These are phyloP conservation scores for Pipistrellus nathusii DNA, from an alignment of 2,797 vertebrate species.

Conservation along the genomic window DNA sequence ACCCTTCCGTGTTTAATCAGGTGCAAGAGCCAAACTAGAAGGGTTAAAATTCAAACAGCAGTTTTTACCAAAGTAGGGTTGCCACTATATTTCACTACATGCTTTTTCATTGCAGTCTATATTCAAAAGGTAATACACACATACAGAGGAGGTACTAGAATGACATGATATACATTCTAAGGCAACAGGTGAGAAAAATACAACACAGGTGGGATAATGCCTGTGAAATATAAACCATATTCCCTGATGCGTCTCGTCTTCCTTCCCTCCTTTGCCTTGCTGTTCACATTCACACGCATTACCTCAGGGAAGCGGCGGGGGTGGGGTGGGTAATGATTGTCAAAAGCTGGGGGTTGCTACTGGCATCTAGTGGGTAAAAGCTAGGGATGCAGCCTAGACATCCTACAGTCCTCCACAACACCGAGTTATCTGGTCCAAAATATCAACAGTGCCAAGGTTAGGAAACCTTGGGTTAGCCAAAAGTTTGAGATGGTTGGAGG, in stretches of 20 bases:
- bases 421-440: no score
- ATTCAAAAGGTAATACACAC: not conserved
- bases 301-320: not conserved
- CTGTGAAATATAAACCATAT: not conserved
- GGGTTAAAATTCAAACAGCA: no score
- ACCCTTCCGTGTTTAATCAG: no score
- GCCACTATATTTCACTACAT: no score
- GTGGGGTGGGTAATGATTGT: not conserved
- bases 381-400: not conserved
- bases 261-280: not conserved
- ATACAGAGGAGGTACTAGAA: not conserved
- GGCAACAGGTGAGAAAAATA: not conserved
- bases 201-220: not conserved
- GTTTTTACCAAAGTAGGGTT: no score
- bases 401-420: not conserved
- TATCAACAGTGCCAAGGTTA: not conserved
- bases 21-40: no score
- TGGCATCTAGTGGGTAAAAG: not conserved
- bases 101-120: not conserved
- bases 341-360: not conserved
- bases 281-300: not conserved
- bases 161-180: not conserved
- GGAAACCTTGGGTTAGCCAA: not conserved
- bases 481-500: not conserved
- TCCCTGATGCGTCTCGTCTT: not conserved